A percentile compares a stretch with the other conserved stretches of the same genome.
Conservation (phyloP, 2,113 vertebrate genomes). For the Rattus rattus region DNA sequence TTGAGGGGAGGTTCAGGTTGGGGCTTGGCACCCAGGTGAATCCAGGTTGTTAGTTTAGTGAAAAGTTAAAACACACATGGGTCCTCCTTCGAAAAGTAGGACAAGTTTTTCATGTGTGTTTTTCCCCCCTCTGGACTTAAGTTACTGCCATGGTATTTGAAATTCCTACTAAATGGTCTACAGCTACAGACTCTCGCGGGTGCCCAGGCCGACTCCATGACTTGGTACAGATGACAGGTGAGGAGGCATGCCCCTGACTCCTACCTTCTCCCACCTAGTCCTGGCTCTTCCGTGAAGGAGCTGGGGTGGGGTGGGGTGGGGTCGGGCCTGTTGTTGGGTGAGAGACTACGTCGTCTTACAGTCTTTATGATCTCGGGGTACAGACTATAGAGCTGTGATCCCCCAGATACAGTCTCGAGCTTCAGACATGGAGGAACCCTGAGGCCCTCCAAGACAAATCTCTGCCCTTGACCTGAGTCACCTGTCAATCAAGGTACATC, state of each 20-base stretch:
- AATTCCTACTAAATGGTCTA: background rate
- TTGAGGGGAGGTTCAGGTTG: background rate
- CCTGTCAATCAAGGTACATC: accelerated
- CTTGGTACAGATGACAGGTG: background rate
- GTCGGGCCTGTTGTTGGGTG: no score
- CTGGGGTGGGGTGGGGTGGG: no score
- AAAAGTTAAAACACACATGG: background rate
- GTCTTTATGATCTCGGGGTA: background rate
- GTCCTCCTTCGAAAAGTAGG: background rate
- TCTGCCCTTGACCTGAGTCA: background rate
- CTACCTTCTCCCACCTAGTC: background rate
- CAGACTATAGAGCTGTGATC: accelerated
- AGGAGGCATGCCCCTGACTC: background rate
- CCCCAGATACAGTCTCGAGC: background rate
- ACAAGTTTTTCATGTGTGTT: background rate
- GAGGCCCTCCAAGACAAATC: accelerated
- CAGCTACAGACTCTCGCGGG: background rate
- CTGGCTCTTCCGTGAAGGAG: background rate
- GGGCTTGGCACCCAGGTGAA: background rate
- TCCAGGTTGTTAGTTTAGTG: background rate
- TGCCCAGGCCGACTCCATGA: background rate
- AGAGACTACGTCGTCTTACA: background rate
- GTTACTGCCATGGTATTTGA: background rate
- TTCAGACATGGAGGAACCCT: accelerated
- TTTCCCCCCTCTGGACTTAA: background rate